Conservation (phyloP, 2,888 invertebrate species). For the Amiota mariae region DNA sequence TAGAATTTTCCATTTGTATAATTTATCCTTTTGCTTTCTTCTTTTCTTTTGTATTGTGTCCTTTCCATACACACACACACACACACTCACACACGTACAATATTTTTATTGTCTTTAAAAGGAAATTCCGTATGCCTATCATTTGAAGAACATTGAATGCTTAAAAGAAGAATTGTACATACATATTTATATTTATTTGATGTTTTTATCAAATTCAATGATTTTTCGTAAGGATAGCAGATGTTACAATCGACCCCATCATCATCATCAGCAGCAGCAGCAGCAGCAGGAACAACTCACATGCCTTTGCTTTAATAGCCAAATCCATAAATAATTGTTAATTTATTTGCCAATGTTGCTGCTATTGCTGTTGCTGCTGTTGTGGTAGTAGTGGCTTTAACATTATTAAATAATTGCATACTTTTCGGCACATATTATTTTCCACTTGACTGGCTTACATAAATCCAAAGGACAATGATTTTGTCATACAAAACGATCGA, state of each 20-base stretch:
- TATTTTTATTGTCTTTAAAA: background rate
- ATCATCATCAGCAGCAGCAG: background rate
- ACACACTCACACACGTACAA: too few relatives aligned
- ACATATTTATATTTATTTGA: conserved; percentile 1
- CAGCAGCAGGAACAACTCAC: background rate
- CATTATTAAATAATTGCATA: conserved; percentile 28
- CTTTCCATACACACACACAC: too few relatives aligned
- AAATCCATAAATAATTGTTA: conserved; percentile 21
- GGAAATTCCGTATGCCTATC: too few relatives aligned
- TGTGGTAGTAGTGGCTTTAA: background rate
- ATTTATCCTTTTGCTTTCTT: background rate
- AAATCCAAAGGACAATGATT: conserved; percentile 41
- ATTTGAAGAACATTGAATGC: too few relatives aligned
- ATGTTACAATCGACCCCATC: background rate
- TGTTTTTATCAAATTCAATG: conserved; percentile 9
- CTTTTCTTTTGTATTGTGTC: background rate
- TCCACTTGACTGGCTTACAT: conserved; percentile 57
- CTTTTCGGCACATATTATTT: conserved; percentile 50
- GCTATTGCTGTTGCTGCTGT: too few relatives aligned
- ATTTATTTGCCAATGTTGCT: conserved; percentile 13
- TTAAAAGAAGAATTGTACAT: background rate
- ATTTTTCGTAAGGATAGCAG: background rate
- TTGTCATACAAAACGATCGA: too few relatives aligned
- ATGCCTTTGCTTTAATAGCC: background rate
- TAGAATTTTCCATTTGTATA: background rate